Evolutionary conservation across 2,113 vertebrate species (phyloP).

Genomic region (Labeo rohita): DNA sequence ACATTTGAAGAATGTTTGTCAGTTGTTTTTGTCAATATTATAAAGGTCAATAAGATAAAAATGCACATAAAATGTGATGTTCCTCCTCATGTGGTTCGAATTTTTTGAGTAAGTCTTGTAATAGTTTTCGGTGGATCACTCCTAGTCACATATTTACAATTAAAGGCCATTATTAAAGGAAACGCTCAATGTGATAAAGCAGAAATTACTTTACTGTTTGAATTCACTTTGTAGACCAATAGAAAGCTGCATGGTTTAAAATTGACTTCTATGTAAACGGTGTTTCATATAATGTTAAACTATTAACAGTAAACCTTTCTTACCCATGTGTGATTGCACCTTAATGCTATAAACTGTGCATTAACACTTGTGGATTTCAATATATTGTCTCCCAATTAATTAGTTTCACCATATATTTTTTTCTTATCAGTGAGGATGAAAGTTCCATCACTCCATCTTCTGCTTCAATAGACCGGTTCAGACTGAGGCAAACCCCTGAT

Average conservation of each 20-base stretch:
- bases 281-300: background rate
- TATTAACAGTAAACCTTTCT: background rate
- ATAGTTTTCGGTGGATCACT: no score
- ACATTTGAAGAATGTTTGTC: background rate
- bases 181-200: no score
- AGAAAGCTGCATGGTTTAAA: background rate
- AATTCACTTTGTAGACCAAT: background rate
- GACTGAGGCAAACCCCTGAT: slow-evolving; percentile 56
- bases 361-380: background rate
- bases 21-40: background rate
- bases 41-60: background rate
- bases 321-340: background rate
- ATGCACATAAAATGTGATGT: background rate
- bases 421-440: slow-evolving; percentile 73
- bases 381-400: background rate
- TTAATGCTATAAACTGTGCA: background rate
- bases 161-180: no score
- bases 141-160: no score
- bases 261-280: background rate
- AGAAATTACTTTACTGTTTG: no score
- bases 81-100: background rate
- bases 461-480: slow-evolving; percentile 57
- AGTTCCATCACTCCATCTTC: slow-evolving; percentile 66
- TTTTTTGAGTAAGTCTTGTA: background rate
- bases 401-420: slow-evolving; percentile 6